Percentiles rank a stretch among this genome's conserved stretches.
These are phyloP conservation scores for Drosophila truncata DNA, from an alignment of 1,140 invertebrate genomes.

Conservation along the genomic window DNA sequence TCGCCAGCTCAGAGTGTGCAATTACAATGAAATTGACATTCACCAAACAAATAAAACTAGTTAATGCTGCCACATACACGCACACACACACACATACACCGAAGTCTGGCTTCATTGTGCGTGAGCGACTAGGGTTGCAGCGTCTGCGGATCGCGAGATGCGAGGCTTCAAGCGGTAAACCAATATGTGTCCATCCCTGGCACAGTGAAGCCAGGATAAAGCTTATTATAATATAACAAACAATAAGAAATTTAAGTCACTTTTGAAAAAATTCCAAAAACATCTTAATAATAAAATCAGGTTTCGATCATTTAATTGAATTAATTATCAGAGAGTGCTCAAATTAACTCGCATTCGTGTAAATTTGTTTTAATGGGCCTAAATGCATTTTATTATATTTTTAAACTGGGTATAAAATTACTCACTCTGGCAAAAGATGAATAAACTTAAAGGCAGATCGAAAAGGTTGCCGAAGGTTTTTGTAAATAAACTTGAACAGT, in stretches of 20 bases:
- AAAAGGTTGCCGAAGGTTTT: not conserved
- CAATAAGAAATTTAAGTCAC: not conserved
- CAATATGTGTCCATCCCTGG: conserved; percentile 21
- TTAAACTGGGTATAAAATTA: not conserved
- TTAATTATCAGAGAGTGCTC: not conserved
- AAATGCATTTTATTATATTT: conserved; percentile 9
- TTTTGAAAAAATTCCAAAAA: not conserved
- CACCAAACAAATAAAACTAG: conserved; percentile 77
- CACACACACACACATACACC: conserved; percentile 21
- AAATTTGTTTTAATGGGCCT: conserved; percentile 10
- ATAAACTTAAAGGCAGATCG: conserved; percentile 4
- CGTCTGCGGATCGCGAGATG: conserved; percentile 23
- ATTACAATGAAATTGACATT: conserved; percentile 83
- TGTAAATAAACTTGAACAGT: not conserved
- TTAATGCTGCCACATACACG: conserved; percentile 65
- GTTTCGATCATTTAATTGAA: not conserved
- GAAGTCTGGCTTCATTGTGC: conserved; percentile 24
- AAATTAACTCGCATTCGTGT: not conserved
- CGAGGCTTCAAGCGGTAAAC: conserved; percentile 8
- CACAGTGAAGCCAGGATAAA: conserved; percentile 8
- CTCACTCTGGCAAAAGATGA: not conserved
- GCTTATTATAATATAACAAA: too few relatives aligned
- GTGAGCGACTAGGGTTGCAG: conserved; percentile 36
- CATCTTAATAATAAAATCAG: not conserved
- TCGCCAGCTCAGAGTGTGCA: conserved; percentile 41